These are phyloP conservation scores for Xylocampa areola DNA, from an alignment of 2,888 invertebrate genomes.

Conservation along the genomic window DNA sequence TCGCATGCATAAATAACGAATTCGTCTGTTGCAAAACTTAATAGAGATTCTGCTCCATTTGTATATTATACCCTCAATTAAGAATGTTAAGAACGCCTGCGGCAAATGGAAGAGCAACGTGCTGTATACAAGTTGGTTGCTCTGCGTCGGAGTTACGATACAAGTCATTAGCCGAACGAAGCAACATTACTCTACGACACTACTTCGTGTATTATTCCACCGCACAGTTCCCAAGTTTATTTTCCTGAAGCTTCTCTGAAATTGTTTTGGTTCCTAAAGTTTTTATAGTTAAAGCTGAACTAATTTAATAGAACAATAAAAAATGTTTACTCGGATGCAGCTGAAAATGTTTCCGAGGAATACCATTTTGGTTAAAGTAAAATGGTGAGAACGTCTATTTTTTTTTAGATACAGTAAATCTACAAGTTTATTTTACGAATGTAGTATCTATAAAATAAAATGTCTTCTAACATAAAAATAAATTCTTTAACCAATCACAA, in stretches of 20 bases:
- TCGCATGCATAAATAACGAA: not conserved
- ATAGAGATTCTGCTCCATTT: slow-evolving; percentile 6
- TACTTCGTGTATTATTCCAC: slow-evolving; percentile 19
- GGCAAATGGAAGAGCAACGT: slow-evolving; percentile 17
- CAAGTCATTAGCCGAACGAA: slow-evolving; percentile 21
- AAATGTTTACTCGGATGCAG: slow-evolving; percentile 20
- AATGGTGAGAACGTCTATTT: not conserved
- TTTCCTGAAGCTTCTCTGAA: slow-evolving; percentile 17
- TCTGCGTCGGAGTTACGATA: slow-evolving; percentile 5
- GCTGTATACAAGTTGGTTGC: slow-evolving; percentile 18
- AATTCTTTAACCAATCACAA: not conserved
- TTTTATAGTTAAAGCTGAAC: slow-evolving; percentile 8
- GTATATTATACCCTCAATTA: not conserved
- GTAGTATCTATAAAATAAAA: too few relatives aligned
- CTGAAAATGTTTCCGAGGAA: not conserved
- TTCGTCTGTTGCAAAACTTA: not conserved
- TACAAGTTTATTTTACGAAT: not conserved
- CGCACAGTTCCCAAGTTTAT: slow-evolving; percentile 9
- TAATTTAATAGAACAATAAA: slow-evolving; percentile 31
- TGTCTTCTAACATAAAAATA: too few relatives aligned
- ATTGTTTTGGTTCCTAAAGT: slow-evolving; percentile 14
- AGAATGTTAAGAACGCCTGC: slow-evolving; percentile 21
- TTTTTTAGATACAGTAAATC: too few relatives aligned
- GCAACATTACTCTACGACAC: slow-evolving; percentile 10
- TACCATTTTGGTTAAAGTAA: not conserved